phyloP scores from a whole-genome alignment of 1,140 invertebrate genomes.

The Sitodiplosis mosellana region DNA sequence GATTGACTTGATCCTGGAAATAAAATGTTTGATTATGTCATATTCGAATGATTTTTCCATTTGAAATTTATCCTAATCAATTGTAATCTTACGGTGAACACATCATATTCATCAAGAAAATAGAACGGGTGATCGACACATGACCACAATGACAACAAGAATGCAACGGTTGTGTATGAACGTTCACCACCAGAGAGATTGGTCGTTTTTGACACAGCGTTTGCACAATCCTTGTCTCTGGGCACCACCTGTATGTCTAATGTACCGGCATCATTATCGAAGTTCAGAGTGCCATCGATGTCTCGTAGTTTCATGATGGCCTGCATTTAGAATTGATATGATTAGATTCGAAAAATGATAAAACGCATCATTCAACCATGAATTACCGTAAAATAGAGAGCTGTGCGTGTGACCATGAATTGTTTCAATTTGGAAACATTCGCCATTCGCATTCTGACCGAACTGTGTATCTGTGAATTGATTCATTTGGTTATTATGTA shows the following conservation, averaged over 20 bases:
- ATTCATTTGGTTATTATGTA: too few relatives aligned
- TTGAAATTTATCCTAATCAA: conserved; percentile 1
- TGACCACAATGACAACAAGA: conserved; percentile 87
- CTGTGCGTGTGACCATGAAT: conserved; percentile 7
- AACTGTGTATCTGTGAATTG: conserved; percentile 3
- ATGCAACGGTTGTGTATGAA: conserved; percentile 85
- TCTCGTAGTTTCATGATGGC: conserved; percentile 9
- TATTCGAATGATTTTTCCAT: not conserved
- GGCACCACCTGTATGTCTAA: conserved; percentile 40
- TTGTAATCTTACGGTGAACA: conserved; percentile 66
- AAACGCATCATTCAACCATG: not conserved
- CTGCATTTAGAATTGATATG: conserved; percentile 7
- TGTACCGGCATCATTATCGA: conserved; percentile 34
- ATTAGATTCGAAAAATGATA: too few relatives aligned
- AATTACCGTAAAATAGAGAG: conserved; percentile 8
- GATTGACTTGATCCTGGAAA: conserved; percentile 50
- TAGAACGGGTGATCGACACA: conserved; percentile 80
- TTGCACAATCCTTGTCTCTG: conserved; percentile 21
- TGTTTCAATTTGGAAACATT: conserved; percentile 5
- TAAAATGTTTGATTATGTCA: not conserved
- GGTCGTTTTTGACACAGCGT: conserved; percentile 29
- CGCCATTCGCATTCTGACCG: conserved; percentile 3
- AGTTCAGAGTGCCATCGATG: conserved; percentile 36
- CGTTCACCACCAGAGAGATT: conserved; percentile 87
- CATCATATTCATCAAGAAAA: conserved; percentile 95